Base-by-base conservation (phyloP, 2,113 vertebrate genomes). In the Lanius collurio region DNA sequence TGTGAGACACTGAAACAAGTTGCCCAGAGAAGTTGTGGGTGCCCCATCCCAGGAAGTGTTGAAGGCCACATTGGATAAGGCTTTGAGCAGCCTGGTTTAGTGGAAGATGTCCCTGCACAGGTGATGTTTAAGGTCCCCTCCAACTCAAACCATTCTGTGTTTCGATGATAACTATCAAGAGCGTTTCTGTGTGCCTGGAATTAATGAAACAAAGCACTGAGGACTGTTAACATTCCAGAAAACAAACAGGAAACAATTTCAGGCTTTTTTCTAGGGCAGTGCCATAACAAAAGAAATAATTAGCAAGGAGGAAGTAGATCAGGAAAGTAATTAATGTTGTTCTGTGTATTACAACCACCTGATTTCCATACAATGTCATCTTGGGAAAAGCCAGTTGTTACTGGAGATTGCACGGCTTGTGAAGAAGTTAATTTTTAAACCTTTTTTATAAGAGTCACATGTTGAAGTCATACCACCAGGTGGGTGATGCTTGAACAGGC, bases 221-320 rank as follows among this genome's bases (percentile, higher is more conserved):
- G 4, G 47, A 26, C 59, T 64, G 60, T 33, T 74, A 86, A 60
- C 47, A 46, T 64, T 81, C 73, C 31, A 47, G 56, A 92, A 92
- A 92, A 56, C n/a, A 50, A 95, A 86, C 73, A 96, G 92, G 94
- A 97, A 96, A 75, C 49, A 35, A 46, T 81, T 88, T 75, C 75
- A 64, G 76, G n/a, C 9, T 83, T 75, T 74, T 93, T 94, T 95
- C 64, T 92, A 90, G 95, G 92, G 60, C 85, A 86, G 93, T 35
- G 76, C 76, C 52, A 11, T 83, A 71, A 86, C 76, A 83, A 89
- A 74, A 89, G 49, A 75, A 90, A 44, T 74, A 94, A 95, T 96
- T 92, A 90, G 22, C 46, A 60, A 87, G 68, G 53, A 93, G 53
- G 79, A 96, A 78, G 74, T 87, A 64, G 39, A 84, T 67, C 33